Evolutionary conservation across 2,797 vertebrate genomes (phyloP), one percentile per base, ranked within the genome.

Genomic region (Paedocypris micromegethes): DNA sequence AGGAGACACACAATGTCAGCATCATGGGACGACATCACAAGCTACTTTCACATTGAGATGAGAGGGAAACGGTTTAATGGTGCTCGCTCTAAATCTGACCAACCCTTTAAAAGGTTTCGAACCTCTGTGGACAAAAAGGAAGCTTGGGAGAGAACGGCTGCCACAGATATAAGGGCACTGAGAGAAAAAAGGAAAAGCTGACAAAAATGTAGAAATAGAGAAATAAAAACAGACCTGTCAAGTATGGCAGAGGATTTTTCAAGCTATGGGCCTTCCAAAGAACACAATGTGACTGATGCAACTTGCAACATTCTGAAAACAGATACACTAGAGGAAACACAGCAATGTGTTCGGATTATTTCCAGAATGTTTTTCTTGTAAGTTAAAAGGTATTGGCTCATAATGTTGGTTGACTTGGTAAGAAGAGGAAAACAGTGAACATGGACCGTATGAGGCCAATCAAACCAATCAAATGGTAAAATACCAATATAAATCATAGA

Each of bases 81-180:
- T 23, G 9, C 48, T n/a, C 8, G 42, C 42, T 68, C 49, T 38
- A 55, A 69, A 62, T 55, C 44, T 55, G 58, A 48, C 50, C 23
- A 40, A 44, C 52, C 52, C 46, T 70, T 56, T 56, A 70, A 62
- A 63, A 46, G 58, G 58, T 45, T 49, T 55, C 59, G 62, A 62
- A 62, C 51, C 67, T 70, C 67, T 43, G 52, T 44, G 59, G 67
- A 62, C 2, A 2, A n/a, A 62, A 48, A 51, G 38, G 54, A 47
- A 9, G 43, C 66, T 0, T 1, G 39, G 61, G 50, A 62, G 61
- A 69, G 67, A 38, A 46, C 61, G 43, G 63, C n/a, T 64, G 41
- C 3, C 0, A 59, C 23, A 59, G 56, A 52, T 53, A 64, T 64
- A 9, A 53, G 51, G 58, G 23, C 51, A 62, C 48, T 8, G 38